phyloP scores from a whole-genome alignment of 2,888 invertebrate genomes.

The Schizaphis graminum region DNA sequence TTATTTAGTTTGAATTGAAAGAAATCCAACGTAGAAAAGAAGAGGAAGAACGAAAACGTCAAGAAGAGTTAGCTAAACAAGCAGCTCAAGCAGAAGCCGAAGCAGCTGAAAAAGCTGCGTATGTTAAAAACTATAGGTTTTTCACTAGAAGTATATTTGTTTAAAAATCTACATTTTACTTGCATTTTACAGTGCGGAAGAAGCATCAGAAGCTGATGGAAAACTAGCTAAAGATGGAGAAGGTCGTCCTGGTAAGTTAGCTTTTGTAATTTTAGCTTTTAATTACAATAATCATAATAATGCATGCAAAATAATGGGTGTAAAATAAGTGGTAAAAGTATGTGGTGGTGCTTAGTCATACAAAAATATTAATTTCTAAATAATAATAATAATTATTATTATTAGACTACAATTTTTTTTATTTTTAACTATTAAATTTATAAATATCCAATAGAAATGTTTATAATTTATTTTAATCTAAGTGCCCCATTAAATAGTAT shows the following conservation, averaged over 20 bases:
- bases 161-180: slow-evolving; percentile 69
- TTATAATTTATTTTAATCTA: not conserved
- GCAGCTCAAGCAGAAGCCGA: slow-evolving; percentile 76
- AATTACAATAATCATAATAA: not conserved
- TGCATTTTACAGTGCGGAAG: slow-evolving; percentile 71
- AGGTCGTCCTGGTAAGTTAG: slow-evolving; percentile 66
- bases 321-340: not conserved
- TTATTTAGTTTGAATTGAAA: slow-evolving; percentile 91
- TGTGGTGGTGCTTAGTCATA: slow-evolving; percentile 4
- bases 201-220: slow-evolving; percentile 70
- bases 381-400: not conserved
- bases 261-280: not conserved
- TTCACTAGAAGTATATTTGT: not conserved
- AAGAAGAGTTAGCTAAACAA: slow-evolving; percentile 80
- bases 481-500: not conserved
- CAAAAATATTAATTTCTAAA: not conserved
- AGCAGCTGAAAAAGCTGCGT: slow-evolving; percentile 66
- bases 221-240: slow-evolving; percentile 68
- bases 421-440: not conserved
- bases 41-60: slow-evolving; percentile 76
- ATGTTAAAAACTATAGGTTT: slow-evolving; percentile 2
- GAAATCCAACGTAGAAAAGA: slow-evolving; percentile 90
- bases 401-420: no score
- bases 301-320: slow-evolving; percentile 53
- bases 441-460: not conserved